These are phyloP conservation scores for Agrotis puta DNA, from an alignment of 2,888 invertebrate genomes.

Conservation along the genomic window DNA sequence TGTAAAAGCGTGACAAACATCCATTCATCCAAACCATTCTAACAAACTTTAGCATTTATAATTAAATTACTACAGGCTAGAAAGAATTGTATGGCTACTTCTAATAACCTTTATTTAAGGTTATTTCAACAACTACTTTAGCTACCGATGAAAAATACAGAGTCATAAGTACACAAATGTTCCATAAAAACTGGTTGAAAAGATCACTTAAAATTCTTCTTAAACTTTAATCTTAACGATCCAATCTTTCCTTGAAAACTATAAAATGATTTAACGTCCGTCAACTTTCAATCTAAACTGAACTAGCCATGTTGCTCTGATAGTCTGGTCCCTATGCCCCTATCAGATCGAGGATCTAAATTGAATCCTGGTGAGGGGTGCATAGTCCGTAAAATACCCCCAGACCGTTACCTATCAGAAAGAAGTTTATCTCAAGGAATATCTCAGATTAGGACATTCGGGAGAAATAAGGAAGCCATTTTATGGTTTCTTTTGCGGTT, in stretches of 20 bases:
- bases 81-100: too few species aligned
- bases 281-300: slow-evolving; percentile 50
- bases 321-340: slow-evolving; percentile 75
- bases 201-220: background rate
- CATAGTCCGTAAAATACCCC: slow-evolving; percentile 83
- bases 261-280: slow-evolving; percentile 60
- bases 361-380: slow-evolving; percentile 86
- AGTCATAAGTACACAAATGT: background rate
- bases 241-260: slow-evolving; percentile 40
- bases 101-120: too few species aligned
- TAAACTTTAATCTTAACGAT: slow-evolving; percentile 23
- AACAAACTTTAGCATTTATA: too few species aligned
- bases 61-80: too few species aligned
- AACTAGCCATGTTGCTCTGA: slow-evolving; percentile 65
- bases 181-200: background rate
- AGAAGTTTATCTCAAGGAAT: slow-evolving; percentile 62
- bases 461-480: slow-evolving; percentile 58
- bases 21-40: too few species aligned
- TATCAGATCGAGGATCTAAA: slow-evolving; percentile 88
- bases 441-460: slow-evolving; percentile 68
- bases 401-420: slow-evolving; percentile 66
- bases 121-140: background rate
- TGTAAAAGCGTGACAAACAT: too few species aligned
- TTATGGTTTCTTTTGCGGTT: slow-evolving; percentile 57
- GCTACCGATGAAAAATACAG: background rate